Evolutionary conservation across 2,113 vertebrate genomes (phyloP).

Genomic region (Corvus cornix): DNA sequence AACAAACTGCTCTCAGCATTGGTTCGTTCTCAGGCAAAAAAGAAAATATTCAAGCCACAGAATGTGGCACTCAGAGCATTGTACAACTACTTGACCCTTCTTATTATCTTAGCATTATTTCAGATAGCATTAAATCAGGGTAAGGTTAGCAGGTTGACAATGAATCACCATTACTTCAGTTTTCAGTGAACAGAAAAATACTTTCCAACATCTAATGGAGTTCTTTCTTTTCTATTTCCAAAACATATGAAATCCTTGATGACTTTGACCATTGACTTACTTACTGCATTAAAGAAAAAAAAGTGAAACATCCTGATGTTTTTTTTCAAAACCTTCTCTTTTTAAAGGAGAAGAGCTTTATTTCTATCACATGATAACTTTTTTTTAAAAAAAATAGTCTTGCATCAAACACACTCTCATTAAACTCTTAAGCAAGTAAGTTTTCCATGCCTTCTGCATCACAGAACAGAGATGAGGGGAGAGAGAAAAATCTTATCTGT

Average conservation of each 20-base stretch:
- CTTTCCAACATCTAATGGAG: neutral
- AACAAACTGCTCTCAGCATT: neutral
- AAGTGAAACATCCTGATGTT: neutral
- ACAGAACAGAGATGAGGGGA: neutral
- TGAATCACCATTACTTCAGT: neutral
- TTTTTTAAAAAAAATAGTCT: neutral
- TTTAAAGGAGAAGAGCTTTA: neutral
- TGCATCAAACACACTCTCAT: neutral
- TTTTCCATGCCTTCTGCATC: neutral
- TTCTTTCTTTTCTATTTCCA: neutral
- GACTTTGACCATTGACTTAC: neutral
- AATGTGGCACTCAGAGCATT: neutral
- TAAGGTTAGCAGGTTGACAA: neutral
- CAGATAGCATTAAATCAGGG: neutral
- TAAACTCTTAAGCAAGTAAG: neutral
- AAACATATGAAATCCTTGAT: neutral
- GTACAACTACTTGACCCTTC: neutral
- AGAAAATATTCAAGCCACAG: neutral
- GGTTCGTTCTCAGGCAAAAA: neutral
- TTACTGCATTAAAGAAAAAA: neutral
- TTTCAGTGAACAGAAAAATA: neutral
- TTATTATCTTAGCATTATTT: constrained; percentile 22
- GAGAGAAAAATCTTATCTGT: neutral
- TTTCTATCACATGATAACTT: neutral
- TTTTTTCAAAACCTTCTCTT: neutral